These are phyloP conservation scores for Oxystoma pomonae DNA, from an alignment of 2,888 invertebrate genomes.

Conservation along the genomic window DNA sequence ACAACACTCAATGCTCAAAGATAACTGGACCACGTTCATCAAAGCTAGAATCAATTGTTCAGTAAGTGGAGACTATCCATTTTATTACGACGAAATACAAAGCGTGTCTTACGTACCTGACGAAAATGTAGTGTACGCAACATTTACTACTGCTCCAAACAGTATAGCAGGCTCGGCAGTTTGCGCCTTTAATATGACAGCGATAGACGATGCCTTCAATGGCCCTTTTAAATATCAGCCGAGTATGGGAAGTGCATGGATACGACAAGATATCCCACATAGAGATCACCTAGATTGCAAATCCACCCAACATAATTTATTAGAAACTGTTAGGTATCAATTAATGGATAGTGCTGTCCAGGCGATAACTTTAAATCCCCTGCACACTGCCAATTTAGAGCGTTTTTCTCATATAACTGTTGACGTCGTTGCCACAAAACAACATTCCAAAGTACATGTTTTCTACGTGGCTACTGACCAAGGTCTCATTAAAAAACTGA, in stretches of 20 bases:
- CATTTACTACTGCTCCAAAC: conserved; percentile 81
- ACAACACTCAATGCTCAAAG: conserved; percentile 66
- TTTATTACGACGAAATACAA: conserved; percentile 87
- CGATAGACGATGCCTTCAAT: conserved; percentile 75
- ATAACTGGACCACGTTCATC: conserved; percentile 89
- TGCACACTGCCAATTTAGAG: conserved; percentile 68
- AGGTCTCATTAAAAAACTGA: conserved; percentile 76
- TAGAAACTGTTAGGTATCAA: conserved; percentile 73
- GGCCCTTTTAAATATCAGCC: conserved; percentile 86
- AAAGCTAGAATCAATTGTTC: conserved; percentile 85
- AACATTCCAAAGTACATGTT: conserved; percentile 66
- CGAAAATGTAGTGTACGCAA: conserved; percentile 76
- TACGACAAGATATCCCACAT: conserved; percentile 56
- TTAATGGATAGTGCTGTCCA: conserved; percentile 85
- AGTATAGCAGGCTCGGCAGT: conserved; percentile 89
- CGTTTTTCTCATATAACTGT: conserved; percentile 75
- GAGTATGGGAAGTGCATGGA: conserved; percentile 73
- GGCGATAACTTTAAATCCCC: conserved; percentile 63
- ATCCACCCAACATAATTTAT: conserved; percentile 42
- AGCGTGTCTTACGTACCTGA: conserved; percentile 73
- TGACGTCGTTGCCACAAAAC: conserved; percentile 73
- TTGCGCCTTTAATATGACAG: conserved; percentile 82
- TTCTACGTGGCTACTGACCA: conserved; percentile 75
- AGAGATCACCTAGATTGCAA: conserved; percentile 62
- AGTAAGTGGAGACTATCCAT: conserved; percentile 79